Percentiles rank a stretch among this genome's conserved stretches.
These are phyloP conservation scores for Tetragnatha versicolor DNA, from an alignment of 1,140 invertebrate genomes.

Conservation along the genomic window DNA sequence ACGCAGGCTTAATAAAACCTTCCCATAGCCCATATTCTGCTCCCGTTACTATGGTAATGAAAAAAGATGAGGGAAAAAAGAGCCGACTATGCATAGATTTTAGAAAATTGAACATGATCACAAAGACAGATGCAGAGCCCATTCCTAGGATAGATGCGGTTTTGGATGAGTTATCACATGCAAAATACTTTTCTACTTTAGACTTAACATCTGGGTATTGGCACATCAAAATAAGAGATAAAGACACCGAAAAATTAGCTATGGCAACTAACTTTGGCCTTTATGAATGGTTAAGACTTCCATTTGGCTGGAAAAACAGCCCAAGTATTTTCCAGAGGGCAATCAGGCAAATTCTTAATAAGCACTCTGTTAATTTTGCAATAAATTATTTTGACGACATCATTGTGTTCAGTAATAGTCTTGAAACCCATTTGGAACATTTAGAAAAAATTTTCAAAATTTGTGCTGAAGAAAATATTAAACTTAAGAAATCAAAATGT, in stretches of 20 bases:
- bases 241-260: conserved; percentile 62
- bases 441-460: background rate
- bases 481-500: too few relatives aligned
- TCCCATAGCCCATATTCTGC: background rate
- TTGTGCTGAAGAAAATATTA: background rate
- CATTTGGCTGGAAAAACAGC: conserved; percentile 56
- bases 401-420: background rate
- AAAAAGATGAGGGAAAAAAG: background rate
- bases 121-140: background rate
- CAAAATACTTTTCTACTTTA: conserved; percentile 37
- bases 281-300: conserved; percentile 57
- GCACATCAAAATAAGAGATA: conserved; percentile 60
- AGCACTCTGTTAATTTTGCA: background rate
- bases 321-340: conserved; percentile 46
- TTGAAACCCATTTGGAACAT: background rate
- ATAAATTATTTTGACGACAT: too few relatives aligned
- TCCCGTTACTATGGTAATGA: background rate
- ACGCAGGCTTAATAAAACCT: background rate
- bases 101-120: background rate
- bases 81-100: background rate
- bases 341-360: background rate
- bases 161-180: background rate
- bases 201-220: conserved; percentile 63
- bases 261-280: conserved; percentile 62
- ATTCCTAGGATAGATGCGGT: background rate